Evolutionary conservation across 2,888 invertebrate species (phyloP), one percentile per base, ranked within the genome.

Genomic region (Timema podura): DNA sequence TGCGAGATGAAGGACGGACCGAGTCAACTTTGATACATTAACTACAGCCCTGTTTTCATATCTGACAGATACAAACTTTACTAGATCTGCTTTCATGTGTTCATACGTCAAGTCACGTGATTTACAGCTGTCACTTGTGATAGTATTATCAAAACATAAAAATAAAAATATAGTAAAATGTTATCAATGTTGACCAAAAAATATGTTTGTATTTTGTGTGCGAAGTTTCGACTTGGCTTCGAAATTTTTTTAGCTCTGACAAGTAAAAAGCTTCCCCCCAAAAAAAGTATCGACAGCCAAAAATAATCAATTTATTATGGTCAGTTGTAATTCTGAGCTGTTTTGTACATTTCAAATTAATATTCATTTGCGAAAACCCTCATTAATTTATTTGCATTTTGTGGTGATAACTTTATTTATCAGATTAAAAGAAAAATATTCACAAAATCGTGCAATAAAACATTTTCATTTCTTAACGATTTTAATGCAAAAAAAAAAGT

Each of bases 1-100:
- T 90, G 82, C 61, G 69, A 74, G 75, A 74, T 49, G n/a, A n/a
- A 73, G 54, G 30, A 30, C 30, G 30, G 69, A 16, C 9, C 9
- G 10, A 66, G 49, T 51, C 10, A 48, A 16, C 30, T 30, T n/a
- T 10, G 51, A 11, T 13, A 48, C 8, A 30, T n/a, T 30, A 64
- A 44, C 10, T 15, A 64, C 44, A 9, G n/a, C 54, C 7, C 16
- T 15, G 9, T 6, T 7, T 54, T n/a, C 10, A 15, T 16, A n/a
- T n/a, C n/a, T n/a, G n/a, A n/a, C n/a, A n/a, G n/a, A n/a, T n/a
- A n/a, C n/a, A n/a, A n/a, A n/a, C n/a, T 16, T n/a, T 15, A 30
- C 30, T 30, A 30, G 30, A 30, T 30, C 30, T 30, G 30, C 30
- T 30, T 30, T 30, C 30, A 30, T 30, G 30, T 30, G 30, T 30